A percentile compares a stretch with the other conserved stretches of the same genome.
phyloP scores from a whole-genome alignment of 2,888 invertebrate genomes.

The Phoronis australis region DNA sequence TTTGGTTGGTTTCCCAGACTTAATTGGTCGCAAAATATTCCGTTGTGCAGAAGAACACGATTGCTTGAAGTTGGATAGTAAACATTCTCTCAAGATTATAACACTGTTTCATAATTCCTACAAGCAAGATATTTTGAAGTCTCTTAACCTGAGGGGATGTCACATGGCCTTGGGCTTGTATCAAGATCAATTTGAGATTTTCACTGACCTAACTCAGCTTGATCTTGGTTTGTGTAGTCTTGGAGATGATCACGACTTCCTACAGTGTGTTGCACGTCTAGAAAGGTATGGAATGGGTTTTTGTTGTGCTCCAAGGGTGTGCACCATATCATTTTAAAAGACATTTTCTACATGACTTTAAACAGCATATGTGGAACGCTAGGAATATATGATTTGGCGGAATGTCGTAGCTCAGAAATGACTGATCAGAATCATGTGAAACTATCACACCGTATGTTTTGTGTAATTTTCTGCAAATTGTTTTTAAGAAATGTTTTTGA shows the following conservation, averaged over 20 bases:
- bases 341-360: too few species aligned
- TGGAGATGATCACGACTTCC: conserved; percentile 18
- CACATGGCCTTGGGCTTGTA: conserved; percentile 11
- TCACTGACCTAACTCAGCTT: conserved; percentile 10
- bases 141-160: conserved; percentile 6
- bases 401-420: too few species aligned
- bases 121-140: conserved; percentile 5
- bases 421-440: too few species aligned
- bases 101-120: conserved; percentile 13
- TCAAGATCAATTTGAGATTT: conserved; percentile 11
- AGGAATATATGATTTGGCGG: too few species aligned
- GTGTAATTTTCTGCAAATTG: too few species aligned
- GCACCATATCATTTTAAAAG: too few species aligned
- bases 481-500: too few species aligned
- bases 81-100: conserved; percentile 1
- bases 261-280: conserved; percentile 12
- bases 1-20: conserved; percentile 17
- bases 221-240: conserved; percentile 13
- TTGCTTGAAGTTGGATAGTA: background rate
- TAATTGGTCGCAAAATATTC: conserved; percentile 15
- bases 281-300: conserved; percentile 8
- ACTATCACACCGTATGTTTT: too few species aligned
- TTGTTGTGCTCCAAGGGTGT: background rate
- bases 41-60: conserved; percentile 5
- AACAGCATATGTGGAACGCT: too few species aligned